Evolutionary conservation across 2,113 vertebrate species (phyloP), one percentile per base, ranked within the genome.

Genomic region (Epinephelus fuscoguttatus): DNA sequence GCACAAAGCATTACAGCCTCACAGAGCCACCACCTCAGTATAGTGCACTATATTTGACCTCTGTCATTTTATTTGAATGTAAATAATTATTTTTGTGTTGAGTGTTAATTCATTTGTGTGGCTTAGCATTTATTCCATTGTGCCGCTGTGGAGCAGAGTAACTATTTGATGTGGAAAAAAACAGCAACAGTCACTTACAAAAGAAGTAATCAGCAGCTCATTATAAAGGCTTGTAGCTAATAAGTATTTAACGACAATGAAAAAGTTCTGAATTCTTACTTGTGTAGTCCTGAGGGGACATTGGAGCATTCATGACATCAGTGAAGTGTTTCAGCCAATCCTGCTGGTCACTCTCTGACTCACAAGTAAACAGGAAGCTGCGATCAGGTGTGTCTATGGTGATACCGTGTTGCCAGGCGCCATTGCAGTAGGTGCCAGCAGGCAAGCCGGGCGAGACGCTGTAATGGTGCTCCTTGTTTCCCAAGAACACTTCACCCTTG

Each of bases 281-380:
- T 73, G 97, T 94, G 88, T 96, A 97, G 70, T 98, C 97, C 91
- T 97, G 96, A 0, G 97, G 97, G 7, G 96, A 97, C 97, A 98
- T 98, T 69, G 82, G 88, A 53, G 95, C 91, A 21, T 67, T 92
- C 64, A 97, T 93, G 85, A 97, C 70, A 0, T 91, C 67, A 6
- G 81, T 94, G 90, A 98, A 98, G 80, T 92, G 94, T n/a, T 89
- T 75, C 8, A 97, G 82, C 97, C 97, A 98, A 6, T 96, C 96
- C 85, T 95, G 91, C 82, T 96, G 97, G 14, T 98, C 97, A 10
- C 19, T 8, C 86, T 97, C 97, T 0, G 95, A 95, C 91, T 97
- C 96, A 0, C 97, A 98, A 30, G 96, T 97, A 67, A 98, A 97
- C 77, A 97, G 94, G 94, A 97, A 98, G 77, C 92, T 93, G 73